phyloP scores from a whole-genome alignment of 1,140 invertebrate species.

The Atopsyche davidsoni region DNA sequence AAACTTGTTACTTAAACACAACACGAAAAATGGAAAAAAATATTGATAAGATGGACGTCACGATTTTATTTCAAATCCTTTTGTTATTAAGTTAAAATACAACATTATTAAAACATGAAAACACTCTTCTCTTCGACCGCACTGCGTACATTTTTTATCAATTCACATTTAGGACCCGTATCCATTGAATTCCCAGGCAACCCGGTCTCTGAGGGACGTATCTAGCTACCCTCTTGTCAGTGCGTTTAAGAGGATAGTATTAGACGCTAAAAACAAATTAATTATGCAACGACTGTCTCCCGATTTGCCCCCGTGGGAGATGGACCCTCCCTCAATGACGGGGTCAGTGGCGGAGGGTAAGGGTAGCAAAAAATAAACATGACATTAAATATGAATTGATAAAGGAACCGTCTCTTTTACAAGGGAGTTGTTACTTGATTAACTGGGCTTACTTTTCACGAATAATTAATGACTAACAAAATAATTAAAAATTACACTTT shows the following conservation, averaged over 20 bases:
- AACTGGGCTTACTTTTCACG: no score
- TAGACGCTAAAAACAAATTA: constrained; percentile 30
- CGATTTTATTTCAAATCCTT: neutral
- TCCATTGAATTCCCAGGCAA: constrained; percentile 20
- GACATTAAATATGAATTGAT: no score
- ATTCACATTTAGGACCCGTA: neutral
- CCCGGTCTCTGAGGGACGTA: no score
- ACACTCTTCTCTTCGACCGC: neutral
- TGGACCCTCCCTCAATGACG: no score
- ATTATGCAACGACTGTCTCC: constrained; percentile 26
- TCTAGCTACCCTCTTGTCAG: constrained; percentile 1
- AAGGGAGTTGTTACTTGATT: no score
- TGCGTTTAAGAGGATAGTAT: constrained; percentile 19
- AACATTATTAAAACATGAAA: neutral
- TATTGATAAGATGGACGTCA: neutral
- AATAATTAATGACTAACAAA: no score
- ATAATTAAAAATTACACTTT: no score
- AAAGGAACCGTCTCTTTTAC: no score
- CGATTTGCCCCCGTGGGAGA: no score
- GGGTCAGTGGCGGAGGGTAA: no score
- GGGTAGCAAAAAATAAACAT: no score
- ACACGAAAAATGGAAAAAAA: neutral
- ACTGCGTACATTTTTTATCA: neutral
- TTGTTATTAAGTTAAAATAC: neutral
- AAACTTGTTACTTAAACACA: no score